These are phyloP conservation scores for Copsychus sechellarum DNA, from an alignment of 2,113 vertebrate genomes.

Conservation along the genomic window DNA sequence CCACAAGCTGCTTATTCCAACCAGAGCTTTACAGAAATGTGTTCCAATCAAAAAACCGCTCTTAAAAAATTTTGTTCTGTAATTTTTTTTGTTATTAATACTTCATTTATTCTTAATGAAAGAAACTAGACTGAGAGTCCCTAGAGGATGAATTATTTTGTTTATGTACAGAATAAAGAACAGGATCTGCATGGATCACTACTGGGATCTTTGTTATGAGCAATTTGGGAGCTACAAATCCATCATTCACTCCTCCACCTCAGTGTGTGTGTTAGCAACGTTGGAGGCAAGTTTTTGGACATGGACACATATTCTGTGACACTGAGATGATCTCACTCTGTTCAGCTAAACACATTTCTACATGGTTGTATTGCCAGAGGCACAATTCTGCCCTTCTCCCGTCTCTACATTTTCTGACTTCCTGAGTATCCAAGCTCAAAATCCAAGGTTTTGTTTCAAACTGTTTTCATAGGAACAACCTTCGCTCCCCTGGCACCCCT, in stretches of 20 bases:
- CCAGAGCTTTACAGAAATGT: constrained; percentile 26
- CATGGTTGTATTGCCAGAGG: neutral
- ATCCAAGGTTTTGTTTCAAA: neutral
- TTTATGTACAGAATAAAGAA: constrained; percentile 33
- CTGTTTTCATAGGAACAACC: neutral
- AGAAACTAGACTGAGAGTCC: neutral
- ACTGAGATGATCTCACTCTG: neutral
- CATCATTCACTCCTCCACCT: neutral
- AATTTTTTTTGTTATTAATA: neutral
- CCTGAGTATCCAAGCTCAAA: neutral
- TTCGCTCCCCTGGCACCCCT: neutral
- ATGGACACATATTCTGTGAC: neutral
- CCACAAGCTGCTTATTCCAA: constrained; percentile 39
- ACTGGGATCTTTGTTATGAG: neutral
- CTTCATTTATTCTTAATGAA: constrained; percentile 48
- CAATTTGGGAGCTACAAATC: neutral
- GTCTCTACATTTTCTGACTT: neutral
- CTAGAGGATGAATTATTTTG: neutral
- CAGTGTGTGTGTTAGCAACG: accelerated
- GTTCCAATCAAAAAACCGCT: constrained; percentile 7
- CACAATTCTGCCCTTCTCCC: neutral
- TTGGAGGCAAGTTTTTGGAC: neutral
- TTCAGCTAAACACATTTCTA: neutral
- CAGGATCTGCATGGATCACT: neutral
- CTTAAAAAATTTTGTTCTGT: neutral